Evolutionary conservation across 2,797 vertebrate genomes (phyloP).

Genomic region (Gymnopithys bicolor): DNA sequence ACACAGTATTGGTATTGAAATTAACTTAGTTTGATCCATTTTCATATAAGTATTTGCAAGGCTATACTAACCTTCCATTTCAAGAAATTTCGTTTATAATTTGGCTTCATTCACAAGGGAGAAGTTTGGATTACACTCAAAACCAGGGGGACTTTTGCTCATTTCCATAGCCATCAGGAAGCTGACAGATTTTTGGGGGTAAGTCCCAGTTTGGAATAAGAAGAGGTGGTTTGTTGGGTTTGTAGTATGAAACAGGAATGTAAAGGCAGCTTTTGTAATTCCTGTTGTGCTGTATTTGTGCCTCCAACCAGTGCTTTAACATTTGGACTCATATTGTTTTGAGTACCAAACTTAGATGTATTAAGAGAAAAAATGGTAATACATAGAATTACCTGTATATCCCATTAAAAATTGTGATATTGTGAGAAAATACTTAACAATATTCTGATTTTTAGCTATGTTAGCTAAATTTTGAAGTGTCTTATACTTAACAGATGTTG

Average conservation of each 20-base stretch:
- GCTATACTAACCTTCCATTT: not conserved
- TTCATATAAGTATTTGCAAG: not conserved
- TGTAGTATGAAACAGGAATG: conserved; percentile 43
- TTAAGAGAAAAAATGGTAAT: conserved; percentile 49
- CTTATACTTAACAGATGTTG: conserved; percentile 26
- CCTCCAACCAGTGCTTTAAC: conserved; percentile 70
- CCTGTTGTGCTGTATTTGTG: conserved; percentile 60
- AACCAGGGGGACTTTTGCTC: not conserved
- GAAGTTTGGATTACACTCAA: not conserved
- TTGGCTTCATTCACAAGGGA: not conserved
- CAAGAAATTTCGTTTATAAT: not conserved
- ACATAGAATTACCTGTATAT: conserved; percentile 60
- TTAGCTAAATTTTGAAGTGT: conserved; percentile 41
- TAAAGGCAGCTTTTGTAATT: conserved; percentile 41
- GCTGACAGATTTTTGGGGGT: not conserved
- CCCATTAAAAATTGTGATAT: conserved; percentile 22
- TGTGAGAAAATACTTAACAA: conserved; percentile 49
- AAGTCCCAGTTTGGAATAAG: not conserved
- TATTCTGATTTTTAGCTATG: conserved; percentile 48
- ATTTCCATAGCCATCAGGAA: not conserved
- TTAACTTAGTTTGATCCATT: not conserved
- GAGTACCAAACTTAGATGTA: conserved; percentile 46
- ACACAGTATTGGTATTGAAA: not conserved
- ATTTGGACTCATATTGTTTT: conserved; percentile 58
- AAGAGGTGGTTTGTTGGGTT: not conserved